Base-by-base conservation (phyloP, 2,113 vertebrate species). In the Emydocephalus ijimae region DNA sequence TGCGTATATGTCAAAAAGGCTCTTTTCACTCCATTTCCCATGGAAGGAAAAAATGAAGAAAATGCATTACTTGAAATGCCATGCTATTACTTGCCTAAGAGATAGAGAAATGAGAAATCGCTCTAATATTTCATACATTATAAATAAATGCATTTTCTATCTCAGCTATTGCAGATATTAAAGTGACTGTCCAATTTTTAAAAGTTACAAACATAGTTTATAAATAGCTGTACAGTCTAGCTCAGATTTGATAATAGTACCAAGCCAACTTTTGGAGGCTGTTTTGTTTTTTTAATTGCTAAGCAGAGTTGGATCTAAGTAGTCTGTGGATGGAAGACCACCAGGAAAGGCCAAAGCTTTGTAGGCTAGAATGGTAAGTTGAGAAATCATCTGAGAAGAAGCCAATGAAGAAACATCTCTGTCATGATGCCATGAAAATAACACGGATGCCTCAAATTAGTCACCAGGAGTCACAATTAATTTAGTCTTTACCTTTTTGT, bases 1-100 rank as follows among this genome's bases (percentile, higher is more conserved):
- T n/a, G 94, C 50, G 29, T 5, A 56, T 92, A 90, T 64, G 94
- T 95, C 95, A 96, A 89, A 96, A 91, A 50, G 74, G 89, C 91
- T 90, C 91, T 88, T 96, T 94, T 89, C 21, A 92, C 88, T 57
- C 64, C 64, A 87, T 90, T 93, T 96, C 61, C 91, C 89, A 61
- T 3, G 29, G 55, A 57, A 24, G 8, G 48, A 81, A 93, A 81
- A 95, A 97, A 88, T n/a, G 74, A 95, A 92, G 87, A 94, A 81
- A 94, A 93, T 89, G 50, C 92, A 85, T 91, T 92, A 61, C 56
- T 81, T 90, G 74, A 94, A 93, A 94, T 91, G 90, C n/a, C 39
- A 94, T 24, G 89, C 93, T 43, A 93, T 94, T 94, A 94, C 89
- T 92, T 56, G 20, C 1, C 92, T 43, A 92, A 92, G 91, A 94